phyloP scores from a whole-genome alignment of 2,797 vertebrate genomes.

The Nyctalus aviator region DNA sequence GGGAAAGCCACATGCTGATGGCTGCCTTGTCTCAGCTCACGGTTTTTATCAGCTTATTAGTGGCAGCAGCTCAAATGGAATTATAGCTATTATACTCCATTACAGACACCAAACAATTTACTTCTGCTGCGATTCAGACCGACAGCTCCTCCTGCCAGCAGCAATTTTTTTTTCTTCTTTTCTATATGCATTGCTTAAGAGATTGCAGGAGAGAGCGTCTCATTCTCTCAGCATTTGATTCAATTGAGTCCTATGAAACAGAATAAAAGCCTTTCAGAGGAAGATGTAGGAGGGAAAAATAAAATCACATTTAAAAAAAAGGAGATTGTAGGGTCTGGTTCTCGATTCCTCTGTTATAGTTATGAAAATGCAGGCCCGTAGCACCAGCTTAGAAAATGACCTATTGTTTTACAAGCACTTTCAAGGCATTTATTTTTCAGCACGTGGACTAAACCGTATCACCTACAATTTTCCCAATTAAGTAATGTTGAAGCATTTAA shows the following conservation, averaged over 20 bases:
- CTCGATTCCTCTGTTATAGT: conserved; percentile 27
- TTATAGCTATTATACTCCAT: conserved; percentile 87
- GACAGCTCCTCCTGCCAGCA: conserved; percentile 81
- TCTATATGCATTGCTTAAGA: conserved; percentile 79
- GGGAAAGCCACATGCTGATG: conserved; percentile 66
- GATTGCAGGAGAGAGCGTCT: conserved; percentile 81
- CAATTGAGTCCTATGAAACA: conserved; percentile 80
- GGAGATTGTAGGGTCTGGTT: conserved; percentile 57
- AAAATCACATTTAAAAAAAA: conserved; percentile 66
- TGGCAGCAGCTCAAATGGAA: conserved; percentile 87
- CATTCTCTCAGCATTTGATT: conserved; percentile 81
- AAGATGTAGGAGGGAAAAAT: conserved; percentile 60
- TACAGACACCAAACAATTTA: conserved; percentile 87
- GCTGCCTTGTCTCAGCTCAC: conserved; percentile 75
- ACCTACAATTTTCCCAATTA: conserved; percentile 59
- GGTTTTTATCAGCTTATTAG: conserved; percentile 86
- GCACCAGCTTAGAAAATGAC: conserved; percentile 60
- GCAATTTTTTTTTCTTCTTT: conserved; percentile 84
- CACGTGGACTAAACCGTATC: conserved; percentile 39
- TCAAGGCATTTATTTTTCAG: conserved; percentile 68
- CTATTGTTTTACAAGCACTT: conserved; percentile 65
- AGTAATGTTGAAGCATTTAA: conserved; percentile 56
- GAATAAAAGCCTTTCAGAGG: conserved; percentile 85
- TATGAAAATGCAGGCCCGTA: conserved; percentile 54
- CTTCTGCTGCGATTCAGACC: conserved; percentile 84